A percentile compares a stretch with the other conserved stretches of the same genome.
Conservation (phyloP, 2,797 vertebrate genomes). For the Pterois miles region DNA sequence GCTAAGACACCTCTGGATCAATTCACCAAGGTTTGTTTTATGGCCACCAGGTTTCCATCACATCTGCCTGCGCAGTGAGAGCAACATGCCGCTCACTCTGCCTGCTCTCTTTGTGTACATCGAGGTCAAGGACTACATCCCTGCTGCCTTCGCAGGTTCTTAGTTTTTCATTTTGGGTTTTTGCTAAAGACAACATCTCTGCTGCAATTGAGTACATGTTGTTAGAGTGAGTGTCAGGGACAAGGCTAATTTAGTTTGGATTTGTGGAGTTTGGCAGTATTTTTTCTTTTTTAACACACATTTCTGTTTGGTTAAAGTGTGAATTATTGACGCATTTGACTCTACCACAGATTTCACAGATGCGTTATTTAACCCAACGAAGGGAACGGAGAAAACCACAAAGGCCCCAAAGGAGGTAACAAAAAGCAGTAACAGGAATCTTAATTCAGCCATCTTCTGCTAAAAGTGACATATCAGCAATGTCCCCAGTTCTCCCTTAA, state of each 20-base stretch:
- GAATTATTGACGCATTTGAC: slow-evolving; percentile 19
- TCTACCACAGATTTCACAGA: slow-evolving; percentile 91
- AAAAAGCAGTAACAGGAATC: background rate
- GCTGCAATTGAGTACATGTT: slow-evolving; percentile 20
- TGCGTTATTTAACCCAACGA: slow-evolving; percentile 96
- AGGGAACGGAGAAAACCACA: slow-evolving; percentile 79
- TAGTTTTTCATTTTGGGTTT: slow-evolving; percentile 25
- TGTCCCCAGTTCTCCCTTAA: slow-evolving; percentile 27
- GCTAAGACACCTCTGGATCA: slow-evolving; percentile 13
- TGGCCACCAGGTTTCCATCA: slow-evolving; percentile 93
- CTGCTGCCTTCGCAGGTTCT: slow-evolving; percentile 94
- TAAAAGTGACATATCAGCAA: slow-evolving; percentile 3
- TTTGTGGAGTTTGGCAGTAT: background rate
- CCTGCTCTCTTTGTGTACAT: slow-evolving; percentile 95
- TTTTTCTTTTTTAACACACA: background rate
- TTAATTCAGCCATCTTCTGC: background rate
- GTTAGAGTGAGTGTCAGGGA: slow-evolving; percentile 6
- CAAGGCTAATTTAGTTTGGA: background rate
- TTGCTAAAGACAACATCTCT: slow-evolving; percentile 2
- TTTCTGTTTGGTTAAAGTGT: background rate
- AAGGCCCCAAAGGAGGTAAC: slow-evolving; percentile 80
- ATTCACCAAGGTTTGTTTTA: slow-evolving; percentile 40
- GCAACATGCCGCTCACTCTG: slow-evolving; percentile 94
- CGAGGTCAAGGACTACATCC: slow-evolving; percentile 97
- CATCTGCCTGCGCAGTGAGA: slow-evolving; percentile 92